Conservation (phyloP, 2,797 vertebrate genomes). For the Anomalospiza imberbis region DNA sequence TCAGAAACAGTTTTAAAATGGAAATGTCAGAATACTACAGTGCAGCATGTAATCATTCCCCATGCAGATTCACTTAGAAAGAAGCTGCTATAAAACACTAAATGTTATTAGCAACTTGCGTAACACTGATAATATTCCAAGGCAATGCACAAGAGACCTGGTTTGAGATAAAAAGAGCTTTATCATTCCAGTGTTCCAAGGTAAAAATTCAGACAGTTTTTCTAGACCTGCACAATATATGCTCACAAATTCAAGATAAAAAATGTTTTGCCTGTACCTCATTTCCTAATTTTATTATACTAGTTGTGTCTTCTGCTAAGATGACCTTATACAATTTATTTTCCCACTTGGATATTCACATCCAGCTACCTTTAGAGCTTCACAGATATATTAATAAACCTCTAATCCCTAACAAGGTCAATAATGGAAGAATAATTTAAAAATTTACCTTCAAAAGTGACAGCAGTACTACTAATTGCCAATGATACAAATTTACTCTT, state of each 20-base stretch:
- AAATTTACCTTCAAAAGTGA: neutral
- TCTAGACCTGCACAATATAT: neutral
- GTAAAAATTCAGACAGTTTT: neutral
- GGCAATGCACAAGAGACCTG: neutral
- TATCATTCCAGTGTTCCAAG: neutral
- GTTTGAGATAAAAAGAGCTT: neutral
- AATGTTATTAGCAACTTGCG: neutral
- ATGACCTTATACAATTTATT: neutral
- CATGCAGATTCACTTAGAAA: neutral
- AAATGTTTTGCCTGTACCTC: neutral
- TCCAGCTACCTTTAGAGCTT: neutral
- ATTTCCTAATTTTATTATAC: neutral
- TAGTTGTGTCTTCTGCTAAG: neutral
- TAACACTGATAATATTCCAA: slow-evolving; percentile 15
- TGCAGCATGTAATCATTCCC: neutral
- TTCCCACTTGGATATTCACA: neutral
- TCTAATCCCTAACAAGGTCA: neutral
- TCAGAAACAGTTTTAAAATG: neutral
- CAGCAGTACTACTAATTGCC: neutral
- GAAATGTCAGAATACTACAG: neutral
- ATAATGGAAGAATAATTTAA: neutral
- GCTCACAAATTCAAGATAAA: neutral
- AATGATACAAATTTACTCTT: neutral
- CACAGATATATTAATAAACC: neutral
- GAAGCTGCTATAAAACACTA: neutral